A percentile compares a stretch with the other conserved stretches of the same genome.
Conservation (phyloP, 2,888 invertebrate species). For the Lepidocyrtoides sp. region DNA sequence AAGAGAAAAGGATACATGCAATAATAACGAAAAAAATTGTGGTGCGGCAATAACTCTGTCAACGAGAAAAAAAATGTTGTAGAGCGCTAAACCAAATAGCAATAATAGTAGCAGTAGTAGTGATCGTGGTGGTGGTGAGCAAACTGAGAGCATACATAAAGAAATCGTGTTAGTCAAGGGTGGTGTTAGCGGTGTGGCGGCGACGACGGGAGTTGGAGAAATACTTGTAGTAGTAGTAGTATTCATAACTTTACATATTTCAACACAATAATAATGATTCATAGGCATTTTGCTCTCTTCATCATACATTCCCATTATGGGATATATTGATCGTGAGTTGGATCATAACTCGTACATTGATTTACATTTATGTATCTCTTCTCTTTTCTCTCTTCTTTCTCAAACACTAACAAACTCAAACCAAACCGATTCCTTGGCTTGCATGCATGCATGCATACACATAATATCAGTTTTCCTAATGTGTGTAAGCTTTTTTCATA, state of each 20-base stretch:
- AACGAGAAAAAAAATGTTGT: constrained; percentile 30
- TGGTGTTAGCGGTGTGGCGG: constrained; percentile 11
- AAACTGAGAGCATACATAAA: too few relatives aligned
- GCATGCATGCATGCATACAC: background rate
- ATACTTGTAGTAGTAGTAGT: too few relatives aligned
- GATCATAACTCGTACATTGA: constrained; percentile 74
- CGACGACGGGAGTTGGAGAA: background rate
- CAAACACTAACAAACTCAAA: background rate
- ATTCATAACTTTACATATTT: constrained; percentile 64
- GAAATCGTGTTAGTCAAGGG: too few relatives aligned
- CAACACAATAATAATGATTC: constrained; percentile 74
- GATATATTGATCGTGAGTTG: constrained; percentile 72
- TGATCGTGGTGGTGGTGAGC: background rate
- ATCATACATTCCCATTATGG: constrained; percentile 58
- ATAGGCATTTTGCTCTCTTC: constrained; percentile 57
- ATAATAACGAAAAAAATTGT: constrained; percentile 2
- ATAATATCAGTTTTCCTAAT: background rate
- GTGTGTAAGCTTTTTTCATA: background rate
- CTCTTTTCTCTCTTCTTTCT: constrained; percentile 16
- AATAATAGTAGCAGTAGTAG: background rate
- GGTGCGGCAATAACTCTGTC: constrained; percentile 66
- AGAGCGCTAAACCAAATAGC: constrained; percentile 44
- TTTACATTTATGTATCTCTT: constrained; percentile 62
- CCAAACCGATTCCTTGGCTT: background rate
- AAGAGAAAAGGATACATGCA: constrained; percentile 7